Evolutionary conservation across 2,888 invertebrate genomes (phyloP), one percentile per base, ranked within the genome.

Genomic region (Andricus quercusramuli): DNA sequence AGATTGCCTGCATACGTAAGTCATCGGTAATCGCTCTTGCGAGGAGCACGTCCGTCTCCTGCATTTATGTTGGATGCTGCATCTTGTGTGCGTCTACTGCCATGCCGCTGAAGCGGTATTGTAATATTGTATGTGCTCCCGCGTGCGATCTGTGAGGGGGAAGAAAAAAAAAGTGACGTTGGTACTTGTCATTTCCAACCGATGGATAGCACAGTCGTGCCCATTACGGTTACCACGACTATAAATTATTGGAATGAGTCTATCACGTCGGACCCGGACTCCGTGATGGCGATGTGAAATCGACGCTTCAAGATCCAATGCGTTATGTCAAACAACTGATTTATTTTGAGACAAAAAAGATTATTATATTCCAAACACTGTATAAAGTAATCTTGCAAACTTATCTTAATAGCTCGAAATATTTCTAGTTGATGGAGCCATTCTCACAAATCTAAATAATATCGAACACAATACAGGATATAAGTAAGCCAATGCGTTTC

Each of bases 1-100:
- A 88, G 89, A 90, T 90, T 89, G 87, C 86, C 86, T 89, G 89
- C 88, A 90, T 90, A 89, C 90, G 88, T 90, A 90, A 90, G 90
- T 90, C 90, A 90, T 88, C 86, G 88, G 88, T 90, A 90, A 91
- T 91, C 87, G 88, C 82, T 83, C 81, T 77, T 41, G 77, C 70
- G 82, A 83, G 84, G 32, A 70, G 82, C 82, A 83, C 76, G 81
- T 84, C 80, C 82, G 56, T 74, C 74, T 74, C 32, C 51, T 56
- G 74, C 74, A 56, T 74, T 74, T 74, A 74, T 74, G 32, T 56
- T 74, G 70, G 70, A 74, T 74, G 70, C 70, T 74, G 51, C 47
- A 51, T 51, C 51, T 74, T 68, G 76, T 64, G 78, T 79, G 77
- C 70, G 77, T 67, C 76, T 76, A 78, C 76, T 81, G 67, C 68